Evolutionary conservation across 2,888 invertebrate genomes (phyloP), one percentile per base, ranked within the genome.

Genomic region (Lamproptera curius): DNA sequence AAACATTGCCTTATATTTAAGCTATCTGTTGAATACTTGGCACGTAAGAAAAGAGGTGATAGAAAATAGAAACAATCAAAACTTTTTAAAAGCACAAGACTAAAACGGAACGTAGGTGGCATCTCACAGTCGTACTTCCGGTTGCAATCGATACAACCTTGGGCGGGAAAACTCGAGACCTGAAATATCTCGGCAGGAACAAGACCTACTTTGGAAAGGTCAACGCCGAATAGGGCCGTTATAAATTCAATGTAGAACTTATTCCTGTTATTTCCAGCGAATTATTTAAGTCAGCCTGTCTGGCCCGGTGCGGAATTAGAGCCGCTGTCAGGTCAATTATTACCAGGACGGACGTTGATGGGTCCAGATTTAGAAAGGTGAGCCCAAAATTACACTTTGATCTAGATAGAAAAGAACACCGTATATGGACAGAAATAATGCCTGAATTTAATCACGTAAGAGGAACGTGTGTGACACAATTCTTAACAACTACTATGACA

Each of bases 161-260:
- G 5, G 23, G 36, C 28, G 10, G 20, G 14, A 20, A 38, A 14
- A 42, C 15, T 31, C 6, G 17, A 10, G 2, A 1, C 17, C 42
- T 36, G 36, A 28, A 33, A 36, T 26, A 39, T 34, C 36, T 28
- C 42, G 37, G 16, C 34, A 44, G 46, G 40, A 53, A 45, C 44
- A 41, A 50, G 48, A 49, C 55, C 55, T 50, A 55, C 37, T 55
- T 55, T 51, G 42, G 1, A 55, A 55, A 55, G 55, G 53, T 55
- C 55, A 53, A 33, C 34, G 34, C 31, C 31, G 26, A 53, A 59
- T 56, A 56, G 54, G 48, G 46, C 42, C 46, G 36, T 53, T 51
- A 52, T 57, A 58, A 57, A 59, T 58, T 52, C 52, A 58, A 55
- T 59, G 55, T 51, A 42, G 45, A 51, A 46, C 53, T 48, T 42